Conservation (phyloP, 1,140 invertebrate genomes). For the Drosophila bocki region DNA sequence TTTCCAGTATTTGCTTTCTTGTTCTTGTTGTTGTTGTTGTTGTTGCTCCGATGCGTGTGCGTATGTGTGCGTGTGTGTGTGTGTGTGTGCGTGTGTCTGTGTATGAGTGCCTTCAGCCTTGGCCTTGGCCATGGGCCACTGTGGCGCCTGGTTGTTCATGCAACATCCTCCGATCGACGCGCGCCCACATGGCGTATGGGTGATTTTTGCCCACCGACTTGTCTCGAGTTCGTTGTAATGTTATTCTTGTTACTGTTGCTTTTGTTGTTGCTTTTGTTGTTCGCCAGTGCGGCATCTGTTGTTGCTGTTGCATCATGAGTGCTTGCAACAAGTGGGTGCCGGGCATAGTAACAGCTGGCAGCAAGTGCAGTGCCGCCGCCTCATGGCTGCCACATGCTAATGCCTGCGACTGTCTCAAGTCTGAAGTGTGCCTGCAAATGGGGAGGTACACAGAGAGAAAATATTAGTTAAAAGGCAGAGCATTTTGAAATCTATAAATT, state of each 20-base stretch:
- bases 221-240: slow-evolving; percentile 61
- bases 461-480: neutral
- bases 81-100: slow-evolving; percentile 20
- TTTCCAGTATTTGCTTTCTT: slow-evolving; percentile 14
- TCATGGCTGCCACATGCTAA: slow-evolving; percentile 62
- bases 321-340: slow-evolving; percentile 72
- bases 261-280: neutral
- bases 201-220: slow-evolving; percentile 40
- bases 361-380: slow-evolving; percentile 45
- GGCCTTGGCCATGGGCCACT: slow-evolving; percentile 42
- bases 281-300: neutral
- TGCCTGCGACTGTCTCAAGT: slow-evolving; percentile 12
- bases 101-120: slow-evolving; percentile 28
- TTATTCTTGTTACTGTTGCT: slow-evolving; percentile 7
- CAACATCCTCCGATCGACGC: slow-evolving; percentile 54
- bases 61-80: slow-evolving; percentile 12
- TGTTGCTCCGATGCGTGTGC: slow-evolving; percentile 15
- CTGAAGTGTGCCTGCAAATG: slow-evolving; percentile 1
- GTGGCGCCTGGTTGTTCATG: slow-evolving; percentile 39
- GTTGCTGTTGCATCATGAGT: slow-evolving; percentile 59
- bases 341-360: slow-evolving; percentile 57
- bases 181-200: slow-evolving; percentile 64
- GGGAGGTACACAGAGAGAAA: neutral
- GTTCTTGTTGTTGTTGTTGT: slow-evolving; percentile 15
- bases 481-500: too few relatives aligned